Conservation (phyloP, 35 echinoderm and acorn worm species). For the Strongylocentrotus purpuratus region DNA sequence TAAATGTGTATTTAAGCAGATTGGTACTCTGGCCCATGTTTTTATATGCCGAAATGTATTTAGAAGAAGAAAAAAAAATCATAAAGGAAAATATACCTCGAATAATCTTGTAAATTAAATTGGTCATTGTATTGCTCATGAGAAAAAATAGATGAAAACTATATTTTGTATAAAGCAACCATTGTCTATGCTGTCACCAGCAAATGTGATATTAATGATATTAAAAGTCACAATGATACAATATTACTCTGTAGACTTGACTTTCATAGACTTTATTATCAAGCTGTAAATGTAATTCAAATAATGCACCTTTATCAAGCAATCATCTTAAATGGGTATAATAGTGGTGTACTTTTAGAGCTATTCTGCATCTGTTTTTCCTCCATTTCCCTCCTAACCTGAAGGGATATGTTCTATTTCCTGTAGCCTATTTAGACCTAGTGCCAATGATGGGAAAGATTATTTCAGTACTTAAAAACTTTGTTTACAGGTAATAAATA, state of each 20-base stretch:
- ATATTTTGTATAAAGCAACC: constrained; percentile 2
- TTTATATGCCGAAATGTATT: not conserved
- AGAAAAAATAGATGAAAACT: not conserved
- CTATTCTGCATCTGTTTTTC: not conserved
- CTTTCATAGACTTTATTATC: not conserved
- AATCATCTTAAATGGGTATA: not conserved
- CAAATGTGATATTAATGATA: not conserved
- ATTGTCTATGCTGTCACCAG: not conserved
- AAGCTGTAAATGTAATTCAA: not conserved
- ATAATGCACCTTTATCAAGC: not conserved
- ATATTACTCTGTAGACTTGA: not conserved
- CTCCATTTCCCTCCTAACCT: not conserved
- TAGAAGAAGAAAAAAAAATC: not conserved
- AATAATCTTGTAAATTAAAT: not conserved
- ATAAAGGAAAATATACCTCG: not conserved
- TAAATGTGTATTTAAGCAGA: not conserved
- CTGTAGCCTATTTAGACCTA: not conserved
- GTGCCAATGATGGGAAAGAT: not conserved
- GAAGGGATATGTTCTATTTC: not conserved
- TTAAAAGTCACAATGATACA: not conserved
- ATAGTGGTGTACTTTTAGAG: not conserved
- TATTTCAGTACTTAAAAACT: not conserved
- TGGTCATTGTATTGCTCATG: not conserved
- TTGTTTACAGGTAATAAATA: not conserved
- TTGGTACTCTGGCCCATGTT: not conserved